Conservation (phyloP, 2,797 vertebrate species). For the Hemibagrus guttatus region DNA sequence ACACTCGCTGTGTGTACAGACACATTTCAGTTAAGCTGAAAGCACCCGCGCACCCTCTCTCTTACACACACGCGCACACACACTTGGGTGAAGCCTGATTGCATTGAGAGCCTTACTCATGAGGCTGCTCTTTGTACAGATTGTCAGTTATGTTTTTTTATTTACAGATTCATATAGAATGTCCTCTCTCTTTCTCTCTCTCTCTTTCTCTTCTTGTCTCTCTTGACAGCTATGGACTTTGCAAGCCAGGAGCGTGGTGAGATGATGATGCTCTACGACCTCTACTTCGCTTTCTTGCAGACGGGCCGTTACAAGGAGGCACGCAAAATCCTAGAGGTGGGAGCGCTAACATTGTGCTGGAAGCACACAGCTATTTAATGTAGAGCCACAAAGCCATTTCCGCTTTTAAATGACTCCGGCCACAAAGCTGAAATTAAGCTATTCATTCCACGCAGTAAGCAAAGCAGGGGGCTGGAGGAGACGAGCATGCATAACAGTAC, state of each 20-base stretch:
- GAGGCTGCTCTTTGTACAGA: conserved; percentile 55
- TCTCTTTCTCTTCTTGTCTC: conserved; percentile 22
- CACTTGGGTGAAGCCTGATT: conserved; percentile 67
- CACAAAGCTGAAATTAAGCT: conserved; percentile 66
- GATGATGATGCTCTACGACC: conserved; percentile 90
- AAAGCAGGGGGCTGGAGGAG: conserved; percentile 11
- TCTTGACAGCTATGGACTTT: conserved; percentile 84
- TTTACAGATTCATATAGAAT: conserved; percentile 13
- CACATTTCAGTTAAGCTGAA: conserved; percentile 14
- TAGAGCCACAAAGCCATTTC: conserved; percentile 74
- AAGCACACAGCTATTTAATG: conserved; percentile 76
- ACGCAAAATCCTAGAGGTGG: conserved; percentile 93
- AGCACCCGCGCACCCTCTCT: background rate
- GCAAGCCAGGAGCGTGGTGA: conserved; percentile 86
- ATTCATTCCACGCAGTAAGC: conserved; percentile 50
- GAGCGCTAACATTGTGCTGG: conserved; percentile 64
- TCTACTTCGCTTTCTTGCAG: conserved; percentile 92
- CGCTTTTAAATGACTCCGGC: conserved; percentile 73
- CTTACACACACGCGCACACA: background rate
- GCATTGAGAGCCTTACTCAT: conserved; percentile 44
- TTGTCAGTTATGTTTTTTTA: too few relatives aligned
- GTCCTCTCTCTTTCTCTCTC: conserved; percentile 25
- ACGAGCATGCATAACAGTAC: background rate
- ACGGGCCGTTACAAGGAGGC: conserved; percentile 91
- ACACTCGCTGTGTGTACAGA: background rate